Percentiles rank a stretch among this genome's conserved stretches.
phyloP scores from a whole-genome alignment of 1,140 invertebrate species.

The Pararge aegeria region DNA sequence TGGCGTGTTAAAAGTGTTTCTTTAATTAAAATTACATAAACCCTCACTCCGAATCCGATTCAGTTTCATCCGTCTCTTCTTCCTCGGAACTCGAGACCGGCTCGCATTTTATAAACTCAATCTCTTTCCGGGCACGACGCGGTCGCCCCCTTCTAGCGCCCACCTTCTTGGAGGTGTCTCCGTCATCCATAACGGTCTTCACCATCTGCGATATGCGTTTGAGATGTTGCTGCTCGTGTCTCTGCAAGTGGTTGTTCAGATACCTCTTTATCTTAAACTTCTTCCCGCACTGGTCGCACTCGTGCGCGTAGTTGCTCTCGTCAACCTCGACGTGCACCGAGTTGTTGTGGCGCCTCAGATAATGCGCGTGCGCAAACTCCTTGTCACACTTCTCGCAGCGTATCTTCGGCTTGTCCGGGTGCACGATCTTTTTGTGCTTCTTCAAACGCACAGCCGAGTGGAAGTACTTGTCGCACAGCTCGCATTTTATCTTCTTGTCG shows the following conservation, averaged over 20 bases:
- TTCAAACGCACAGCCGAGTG: conserved; percentile 65
- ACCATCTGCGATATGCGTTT: conserved; percentile 71
- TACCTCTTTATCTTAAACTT: conserved; percentile 68
- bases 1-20: background rate
- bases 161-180: conserved; percentile 17
- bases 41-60: conserved; percentile 27
- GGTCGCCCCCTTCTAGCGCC: conserved; percentile 47
- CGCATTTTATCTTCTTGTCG: conserved; percentile 67
- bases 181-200: conserved; percentile 62
- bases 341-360: conserved; percentile 60
- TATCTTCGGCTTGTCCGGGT: conserved; percentile 63
- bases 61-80: conserved; percentile 36
- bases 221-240: conserved; percentile 70
- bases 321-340: conserved; percentile 64
- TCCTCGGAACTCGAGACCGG: conserved; percentile 49
- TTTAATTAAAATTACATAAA: conserved; percentile 11
- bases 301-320: conserved; percentile 58
- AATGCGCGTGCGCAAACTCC: conserved; percentile 67
- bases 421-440: conserved; percentile 72
- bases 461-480: conserved; percentile 65
- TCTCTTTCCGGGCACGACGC: conserved; percentile 46
- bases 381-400: conserved; percentile 68
- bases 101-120: conserved; percentile 72
- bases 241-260: conserved; percentile 62
- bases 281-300: conserved; percentile 66